phyloP scores from a whole-genome alignment of 2,888 invertebrate species.

The Chymomyza caudatula region DNA sequence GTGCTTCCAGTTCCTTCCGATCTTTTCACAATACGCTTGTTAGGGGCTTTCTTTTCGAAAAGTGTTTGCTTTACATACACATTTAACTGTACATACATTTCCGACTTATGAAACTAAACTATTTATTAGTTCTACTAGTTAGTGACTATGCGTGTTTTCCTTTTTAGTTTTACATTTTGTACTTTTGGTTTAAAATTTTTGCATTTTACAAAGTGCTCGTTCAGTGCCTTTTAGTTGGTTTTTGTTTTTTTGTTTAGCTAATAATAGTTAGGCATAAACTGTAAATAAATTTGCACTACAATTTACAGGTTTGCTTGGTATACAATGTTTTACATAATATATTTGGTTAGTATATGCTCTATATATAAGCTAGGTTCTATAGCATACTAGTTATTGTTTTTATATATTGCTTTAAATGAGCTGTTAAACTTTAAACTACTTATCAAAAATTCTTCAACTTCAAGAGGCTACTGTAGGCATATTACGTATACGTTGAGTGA shows the following conservation, averaged over 20 bases:
- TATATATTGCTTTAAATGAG: not conserved
- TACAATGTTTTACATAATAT: slow-evolving; percentile 11
- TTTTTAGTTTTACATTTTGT: slow-evolving; percentile 57
- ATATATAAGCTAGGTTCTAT: not conserved
- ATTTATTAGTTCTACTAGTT: not conserved
- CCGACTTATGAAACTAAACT: slow-evolving; percentile 6
- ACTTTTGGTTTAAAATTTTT: slow-evolving; percentile 74
- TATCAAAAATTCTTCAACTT: slow-evolving; percentile 48
- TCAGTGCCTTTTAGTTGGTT: slow-evolving; percentile 44
- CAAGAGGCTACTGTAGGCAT: slow-evolving; percentile 36
- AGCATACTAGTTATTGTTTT: not conserved
- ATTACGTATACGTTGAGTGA: slow-evolving; percentile 61
- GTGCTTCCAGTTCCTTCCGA: slow-evolving; percentile 19
- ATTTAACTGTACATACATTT: slow-evolving; percentile 27
- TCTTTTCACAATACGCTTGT: slow-evolving; percentile 54
- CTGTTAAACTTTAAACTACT: no score
- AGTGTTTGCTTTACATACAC: slow-evolving; percentile 63
- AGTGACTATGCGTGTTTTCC: not conserved
- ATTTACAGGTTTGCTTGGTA: slow-evolving; percentile 17
- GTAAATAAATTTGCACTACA: slow-evolving; percentile 35
- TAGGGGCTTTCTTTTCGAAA: slow-evolving; percentile 33
- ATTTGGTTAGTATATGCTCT: not conserved
- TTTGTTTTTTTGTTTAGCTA: slow-evolving; percentile 30
- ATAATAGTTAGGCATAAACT: slow-evolving; percentile 41
- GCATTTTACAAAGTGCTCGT: slow-evolving; percentile 77